phyloP scores from a whole-genome alignment of 1,140 invertebrate species.

The Zaprionus ghesquierei region DNA sequence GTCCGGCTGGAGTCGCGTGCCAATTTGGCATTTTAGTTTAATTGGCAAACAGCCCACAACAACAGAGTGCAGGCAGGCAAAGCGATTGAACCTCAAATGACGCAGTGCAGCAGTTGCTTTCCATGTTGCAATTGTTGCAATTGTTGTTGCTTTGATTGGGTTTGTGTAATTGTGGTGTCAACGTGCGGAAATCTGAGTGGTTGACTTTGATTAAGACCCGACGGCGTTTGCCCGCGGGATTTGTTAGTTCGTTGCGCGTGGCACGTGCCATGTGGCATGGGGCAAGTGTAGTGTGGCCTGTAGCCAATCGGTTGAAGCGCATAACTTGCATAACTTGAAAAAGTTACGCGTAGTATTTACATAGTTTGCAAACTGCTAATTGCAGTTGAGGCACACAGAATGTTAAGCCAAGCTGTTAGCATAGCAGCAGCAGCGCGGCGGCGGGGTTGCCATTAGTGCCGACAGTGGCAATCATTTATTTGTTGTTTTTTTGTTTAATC shows the following conservation, averaged over 20 bases:
- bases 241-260: slow-evolving; percentile 10
- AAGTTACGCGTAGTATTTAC: background rate
- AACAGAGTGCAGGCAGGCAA: background rate
- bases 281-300: background rate
- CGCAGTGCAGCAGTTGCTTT: slow-evolving; percentile 53
- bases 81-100: slow-evolving; percentile 39
- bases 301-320: background rate
- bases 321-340: background rate
- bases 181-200: slow-evolving; percentile 30
- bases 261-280: background rate
- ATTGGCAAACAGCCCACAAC: slow-evolving; percentile 47
- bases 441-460: background rate
- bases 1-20: slow-evolving; percentile 51
- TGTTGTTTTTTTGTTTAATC: background rate
- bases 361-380: background rate
- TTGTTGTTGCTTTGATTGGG: slow-evolving; percentile 25
- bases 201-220: slow-evolving; percentile 43
- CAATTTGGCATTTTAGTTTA: slow-evolving; percentile 68
- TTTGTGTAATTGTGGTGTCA: slow-evolving; percentile 35
- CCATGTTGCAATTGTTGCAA: background rate
- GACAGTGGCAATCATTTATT: background rate
- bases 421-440: background rate
- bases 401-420: background rate
- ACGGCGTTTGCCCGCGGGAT: slow-evolving; percentile 34
- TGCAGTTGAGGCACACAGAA: background rate